Base-by-base conservation (phyloP, 2,113 vertebrate species). In the Aegithalos caudatus region DNA sequence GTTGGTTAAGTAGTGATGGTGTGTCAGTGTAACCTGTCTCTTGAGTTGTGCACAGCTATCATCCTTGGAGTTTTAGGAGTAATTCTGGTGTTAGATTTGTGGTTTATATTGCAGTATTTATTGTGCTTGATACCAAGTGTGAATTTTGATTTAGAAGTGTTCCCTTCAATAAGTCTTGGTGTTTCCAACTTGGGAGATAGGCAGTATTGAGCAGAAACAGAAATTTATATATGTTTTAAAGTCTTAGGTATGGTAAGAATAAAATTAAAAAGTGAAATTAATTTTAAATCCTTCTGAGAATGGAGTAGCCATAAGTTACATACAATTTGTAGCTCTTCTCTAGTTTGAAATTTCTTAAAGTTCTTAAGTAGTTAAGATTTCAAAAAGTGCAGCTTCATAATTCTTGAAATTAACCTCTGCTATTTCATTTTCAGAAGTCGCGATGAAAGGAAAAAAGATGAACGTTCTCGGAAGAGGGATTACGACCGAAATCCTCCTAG, bases 381-480 rank as follows among this genome's bases (percentile, higher is more conserved):
- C 69, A 57, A 79, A 57, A 79, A 72, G 86, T 87, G 33, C 4
- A 1, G 11, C n/a, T 82, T 86, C 2, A 4, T 71, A 80, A 27
- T 81, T 78, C 11, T 67, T 66, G 42, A 92, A 33, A 76, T 54
- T 91, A 82, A 57, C 83, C 38, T 80, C 58, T 29, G 23, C 78
- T 66, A 74, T 29, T 83, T 14, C 89, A 38, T 94, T 17, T 96
- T 94, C 92, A 99, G 99, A 97, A 99, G 98, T 97, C 98, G 98
- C 9, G 99, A 99, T 95, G 99, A 99, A 78, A 99, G 99, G 85
- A 99, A 99, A 84, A 99, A 99, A 95, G 99, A 99, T 20, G 99
- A 99, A 80, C 99, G 99, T 60, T 98, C 98, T 93, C 98, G 99
- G 17, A 99, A 99, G 96, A 98, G 99, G 87, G 99, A 99, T 58